A percentile compares a stretch with the other conserved stretches of the same genome.
Evolutionary conservation across 2,797 vertebrate genomes (phyloP).

Genomic region (Denticeps clupeoides): DNA sequence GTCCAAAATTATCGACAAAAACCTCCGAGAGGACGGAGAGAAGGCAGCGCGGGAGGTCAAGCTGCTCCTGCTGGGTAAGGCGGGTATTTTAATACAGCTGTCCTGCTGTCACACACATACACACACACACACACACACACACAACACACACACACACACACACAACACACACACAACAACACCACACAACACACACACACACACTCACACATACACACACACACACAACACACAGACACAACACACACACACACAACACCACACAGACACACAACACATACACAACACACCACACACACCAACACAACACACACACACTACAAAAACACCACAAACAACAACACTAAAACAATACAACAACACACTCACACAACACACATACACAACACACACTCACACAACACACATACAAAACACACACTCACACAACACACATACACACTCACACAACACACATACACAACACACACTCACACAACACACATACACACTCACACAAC

Average conservation of each 20-base stretch:
- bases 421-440: background rate
- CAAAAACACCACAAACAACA: background rate
- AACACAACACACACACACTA: too few species aligned
- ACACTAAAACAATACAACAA: background rate
- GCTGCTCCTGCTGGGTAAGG: conserved; percentile 84
- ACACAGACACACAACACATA: background rate
- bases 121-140: too few species aligned
- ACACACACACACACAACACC: background rate
- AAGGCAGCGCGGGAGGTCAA: conserved; percentile 95
- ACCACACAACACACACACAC: background rate
- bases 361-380: too few species aligned
- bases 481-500: too few species aligned
- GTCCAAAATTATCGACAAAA: conserved; percentile 96
- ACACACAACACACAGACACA: too few species aligned
- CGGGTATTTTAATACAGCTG: background rate
- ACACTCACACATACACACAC: too few species aligned
- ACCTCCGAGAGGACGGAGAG: conserved; percentile 91
- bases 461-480: too few species aligned
- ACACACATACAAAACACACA: too few species aligned
- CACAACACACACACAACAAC: background rate
- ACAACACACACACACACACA: background rate
- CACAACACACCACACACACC: too few species aligned
- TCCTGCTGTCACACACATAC: background rate
- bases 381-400: too few species aligned
- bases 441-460: background rate